A percentile compares a stretch with the other conserved stretches of the same genome.
Evolutionary conservation across 2,888 invertebrate species (phyloP).

Genomic region (Epirrita christyi): DNA sequence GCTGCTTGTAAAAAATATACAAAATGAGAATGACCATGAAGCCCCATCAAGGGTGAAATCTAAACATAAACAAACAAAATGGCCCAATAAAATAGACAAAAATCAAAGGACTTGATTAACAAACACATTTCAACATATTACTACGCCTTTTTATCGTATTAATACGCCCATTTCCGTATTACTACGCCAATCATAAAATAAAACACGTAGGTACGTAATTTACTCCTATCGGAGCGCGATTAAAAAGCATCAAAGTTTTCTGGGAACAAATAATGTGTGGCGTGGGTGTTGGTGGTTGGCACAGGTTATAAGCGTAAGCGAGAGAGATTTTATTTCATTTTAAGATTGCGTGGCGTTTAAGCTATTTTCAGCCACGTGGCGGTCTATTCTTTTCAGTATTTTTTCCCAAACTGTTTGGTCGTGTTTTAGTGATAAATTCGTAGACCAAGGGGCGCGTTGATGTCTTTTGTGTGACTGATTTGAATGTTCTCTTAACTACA

Average conservation of each 20-base stretch:
- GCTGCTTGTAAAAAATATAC: too few species aligned
- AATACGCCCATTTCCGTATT: constrained; percentile 18
- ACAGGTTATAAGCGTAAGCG: constrained; percentile 39
- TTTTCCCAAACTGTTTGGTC: too few species aligned
- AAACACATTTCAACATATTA: constrained; percentile 22
- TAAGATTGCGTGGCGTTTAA: too few species aligned
- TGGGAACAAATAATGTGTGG: constrained; percentile 72
- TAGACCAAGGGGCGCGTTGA: neutral
- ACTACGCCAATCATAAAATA: constrained; percentile 47
- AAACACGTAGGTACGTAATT: constrained; percentile 60
- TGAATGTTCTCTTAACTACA: neutral
- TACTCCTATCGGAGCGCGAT: constrained; percentile 62
- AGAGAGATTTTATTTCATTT: neutral
- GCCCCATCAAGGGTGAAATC: neutral
- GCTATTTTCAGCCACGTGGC: too few species aligned
- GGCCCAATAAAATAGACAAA: neutral
- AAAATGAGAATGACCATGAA: too few species aligned
- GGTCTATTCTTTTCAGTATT: too few species aligned
- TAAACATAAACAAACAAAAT: neutral
- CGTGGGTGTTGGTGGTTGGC: constrained; percentile 59
- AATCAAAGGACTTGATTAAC: constrained; percentile 19
- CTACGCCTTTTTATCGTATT: constrained; percentile 30
- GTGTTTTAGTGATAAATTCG: neutral
- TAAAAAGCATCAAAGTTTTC: constrained; percentile 70
- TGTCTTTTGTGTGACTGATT: neutral